Evolutionary conservation across 2,888 invertebrate genomes (phyloP), one percentile per base, ranked within the genome.

Genomic region (Trilocha varians): DNA sequence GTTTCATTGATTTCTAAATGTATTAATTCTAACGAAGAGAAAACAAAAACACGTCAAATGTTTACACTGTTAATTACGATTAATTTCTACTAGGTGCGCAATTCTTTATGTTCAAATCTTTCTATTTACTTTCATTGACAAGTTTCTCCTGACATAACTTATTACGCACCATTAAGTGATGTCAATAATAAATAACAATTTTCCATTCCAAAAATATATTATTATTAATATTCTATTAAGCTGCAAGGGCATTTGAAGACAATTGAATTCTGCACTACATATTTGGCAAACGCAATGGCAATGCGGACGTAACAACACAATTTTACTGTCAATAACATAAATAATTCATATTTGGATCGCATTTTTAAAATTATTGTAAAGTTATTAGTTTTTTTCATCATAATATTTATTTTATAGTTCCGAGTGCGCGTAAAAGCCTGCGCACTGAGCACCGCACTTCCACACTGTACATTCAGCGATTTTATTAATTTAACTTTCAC

Each of bases 401-500:
- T n/a, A n/a, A n/a, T 25, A 25, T 25, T 11, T 2, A 9, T 3
- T 25, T 25, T 8, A 14, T 15, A 32, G 6, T 32, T n/a, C 11
- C 3, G 13, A 14, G n/a, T 32, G n/a, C 18, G 53, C 25, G 4
- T 25, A 9, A 25, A 9, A 50, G 49, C 46, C 42, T 54, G 53
- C 54, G 56, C 56, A 56, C 39, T 51, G 13, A 41, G 38, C 43
- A 48, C 34, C 16, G 36, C 39, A 44, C 41, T 37, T 39, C 32
- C 44, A 54, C 48, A 53, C 50, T 47, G 45, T 44, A 49, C 51
- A 46, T 41, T 44, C 45, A 41, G 44, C 44, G 39, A 52, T 36
- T 47, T 43, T 40, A 52, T 25, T 25, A 52, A 49, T 48, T 53
- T 53, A 50, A 59, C 59, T 65, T 65, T 62, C 62, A 57, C 58